These are phyloP conservation scores for Hirtodrosophila histrioides DNA, from an alignment of 2,888 invertebrate genomes.

Conservation along the genomic window DNA sequence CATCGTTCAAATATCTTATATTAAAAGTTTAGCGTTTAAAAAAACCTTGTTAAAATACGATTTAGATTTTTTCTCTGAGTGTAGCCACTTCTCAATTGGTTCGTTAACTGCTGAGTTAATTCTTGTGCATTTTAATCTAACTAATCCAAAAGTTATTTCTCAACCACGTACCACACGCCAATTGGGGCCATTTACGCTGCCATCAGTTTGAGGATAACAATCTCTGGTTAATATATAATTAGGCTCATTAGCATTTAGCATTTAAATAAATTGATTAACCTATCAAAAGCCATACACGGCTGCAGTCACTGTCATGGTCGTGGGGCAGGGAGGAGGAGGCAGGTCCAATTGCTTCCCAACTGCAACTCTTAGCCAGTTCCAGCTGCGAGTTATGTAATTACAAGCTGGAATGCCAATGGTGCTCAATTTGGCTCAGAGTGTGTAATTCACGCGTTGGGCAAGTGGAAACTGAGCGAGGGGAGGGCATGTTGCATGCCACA, in stretches of 20 bases:
- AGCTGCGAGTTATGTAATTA: constrained; percentile 60
- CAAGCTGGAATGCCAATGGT: constrained; percentile 47
- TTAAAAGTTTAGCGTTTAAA: too few species aligned
- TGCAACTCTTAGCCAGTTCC: constrained; percentile 9
- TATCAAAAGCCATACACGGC: constrained; percentile 36
- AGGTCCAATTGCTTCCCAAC: background rate
- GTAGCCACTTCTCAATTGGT: too few species aligned
- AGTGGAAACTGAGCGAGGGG: constrained; percentile 23
- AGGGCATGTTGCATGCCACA: constrained; percentile 40
- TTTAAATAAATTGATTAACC: constrained; percentile 64
- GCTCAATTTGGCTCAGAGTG: constrained; percentile 37
- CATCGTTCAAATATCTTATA: too few species aligned
- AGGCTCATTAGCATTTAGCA: constrained; percentile 53
- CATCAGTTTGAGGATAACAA: constrained; percentile 45
- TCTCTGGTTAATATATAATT: constrained; percentile 46
- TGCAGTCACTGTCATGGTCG: constrained; percentile 13
- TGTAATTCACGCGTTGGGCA: constrained; percentile 39
- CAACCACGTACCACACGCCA: constrained; percentile 12
- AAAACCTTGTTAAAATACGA: too few species aligned
- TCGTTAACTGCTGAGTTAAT: too few species aligned
- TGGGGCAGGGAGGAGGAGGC: background rate
- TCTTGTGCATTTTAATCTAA: constrained; percentile 3
- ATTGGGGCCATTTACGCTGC: constrained; percentile 31
- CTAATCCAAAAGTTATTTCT: background rate
- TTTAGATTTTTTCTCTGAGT: too few species aligned